Evolutionary conservation across 1,140 invertebrate genomes (phyloP).

Genomic region (Zaprionus africanus): DNA sequence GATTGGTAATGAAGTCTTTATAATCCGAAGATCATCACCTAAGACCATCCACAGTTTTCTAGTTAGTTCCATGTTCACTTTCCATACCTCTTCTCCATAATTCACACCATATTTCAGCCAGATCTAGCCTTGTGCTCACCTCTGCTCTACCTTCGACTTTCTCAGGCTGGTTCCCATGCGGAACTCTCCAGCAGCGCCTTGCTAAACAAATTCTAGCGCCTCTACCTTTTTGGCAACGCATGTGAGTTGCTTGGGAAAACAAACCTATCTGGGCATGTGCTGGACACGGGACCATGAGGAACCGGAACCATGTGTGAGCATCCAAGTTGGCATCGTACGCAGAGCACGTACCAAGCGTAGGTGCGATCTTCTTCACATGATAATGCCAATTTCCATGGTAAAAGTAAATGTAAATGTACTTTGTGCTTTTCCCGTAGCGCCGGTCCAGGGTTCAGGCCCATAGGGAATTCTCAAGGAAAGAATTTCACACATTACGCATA

Average conservation of each 20-base stretch:
- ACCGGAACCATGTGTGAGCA: slow-evolving; percentile 35
- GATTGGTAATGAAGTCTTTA: no score
- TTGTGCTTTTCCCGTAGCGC: slow-evolving; percentile 79
- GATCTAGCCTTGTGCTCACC: slow-evolving; percentile 31
- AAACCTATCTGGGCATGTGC: slow-evolving; percentile 37
- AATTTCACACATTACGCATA: slow-evolving; percentile 50
- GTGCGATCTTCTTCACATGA: slow-evolving; percentile 71
- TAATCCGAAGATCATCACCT: no score
- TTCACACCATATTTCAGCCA: slow-evolving; percentile 19
- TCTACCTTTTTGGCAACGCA: slow-evolving; percentile 58
- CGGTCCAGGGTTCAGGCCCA: slow-evolving; percentile 54
- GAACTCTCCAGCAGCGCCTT: slow-evolving; percentile 40
- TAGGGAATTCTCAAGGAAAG: slow-evolving; percentile 70
- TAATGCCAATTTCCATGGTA: slow-evolving; percentile 46
- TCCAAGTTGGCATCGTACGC: neutral
- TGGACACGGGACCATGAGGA: slow-evolving; percentile 29
- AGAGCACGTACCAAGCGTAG: slow-evolving; percentile 71
- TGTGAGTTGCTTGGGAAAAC: slow-evolving; percentile 61
- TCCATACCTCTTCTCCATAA: slow-evolving; percentile 2
- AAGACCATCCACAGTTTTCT: no score
- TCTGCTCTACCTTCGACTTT: slow-evolving; percentile 64
- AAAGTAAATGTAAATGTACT: slow-evolving; percentile 18
- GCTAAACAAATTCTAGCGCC: slow-evolving; percentile 59
- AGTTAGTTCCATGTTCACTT: neutral
- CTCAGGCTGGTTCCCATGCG: slow-evolving; percentile 48